A percentile compares a stretch with the other conserved stretches of the same genome.
Conservation (phyloP, 2,888 invertebrate genomes). For the Pachydiplax longipennis region DNA sequence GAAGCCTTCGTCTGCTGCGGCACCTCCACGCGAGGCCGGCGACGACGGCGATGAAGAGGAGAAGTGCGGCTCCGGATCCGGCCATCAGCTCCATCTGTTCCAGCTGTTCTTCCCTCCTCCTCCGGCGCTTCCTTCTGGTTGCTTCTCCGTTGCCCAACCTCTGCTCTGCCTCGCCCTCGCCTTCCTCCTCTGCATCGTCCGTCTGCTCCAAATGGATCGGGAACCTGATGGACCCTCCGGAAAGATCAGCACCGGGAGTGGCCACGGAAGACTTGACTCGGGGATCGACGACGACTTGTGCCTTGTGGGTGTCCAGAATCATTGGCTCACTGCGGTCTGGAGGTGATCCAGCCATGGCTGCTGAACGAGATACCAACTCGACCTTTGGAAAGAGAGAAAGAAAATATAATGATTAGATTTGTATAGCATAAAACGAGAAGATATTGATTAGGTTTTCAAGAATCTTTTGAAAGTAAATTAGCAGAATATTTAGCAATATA, state of each 20-base stretch:
- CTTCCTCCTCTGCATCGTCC: neutral
- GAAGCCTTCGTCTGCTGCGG: neutral
- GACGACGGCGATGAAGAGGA: constrained; percentile 56
- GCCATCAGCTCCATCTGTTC: constrained; percentile 64
- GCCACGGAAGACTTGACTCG: neutral
- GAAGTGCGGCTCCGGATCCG: constrained; percentile 67
- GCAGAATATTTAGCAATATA: too few species aligned
- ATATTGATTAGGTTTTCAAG: too few species aligned
- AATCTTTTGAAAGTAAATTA: too few species aligned
- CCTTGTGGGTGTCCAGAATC: neutral
- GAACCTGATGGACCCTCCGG: neutral
- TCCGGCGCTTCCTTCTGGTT: constrained; percentile 55
- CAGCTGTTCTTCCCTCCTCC: constrained; percentile 65
- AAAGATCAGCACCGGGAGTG: neutral
- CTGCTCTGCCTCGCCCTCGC: neutral
- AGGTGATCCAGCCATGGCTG: neutral
- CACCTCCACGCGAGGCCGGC: neutral
- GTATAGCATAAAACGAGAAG: too few species aligned
- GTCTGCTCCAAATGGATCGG: neutral
- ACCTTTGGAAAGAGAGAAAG: neutral
- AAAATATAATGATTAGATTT: neutral
- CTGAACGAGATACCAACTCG: neutral
- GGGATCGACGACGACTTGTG: neutral
- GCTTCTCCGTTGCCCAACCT: neutral
- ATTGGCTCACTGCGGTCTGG: neutral